phyloP scores from a whole-genome alignment of 2,797 vertebrate species.

The Crocidura indochinensis region DNA sequence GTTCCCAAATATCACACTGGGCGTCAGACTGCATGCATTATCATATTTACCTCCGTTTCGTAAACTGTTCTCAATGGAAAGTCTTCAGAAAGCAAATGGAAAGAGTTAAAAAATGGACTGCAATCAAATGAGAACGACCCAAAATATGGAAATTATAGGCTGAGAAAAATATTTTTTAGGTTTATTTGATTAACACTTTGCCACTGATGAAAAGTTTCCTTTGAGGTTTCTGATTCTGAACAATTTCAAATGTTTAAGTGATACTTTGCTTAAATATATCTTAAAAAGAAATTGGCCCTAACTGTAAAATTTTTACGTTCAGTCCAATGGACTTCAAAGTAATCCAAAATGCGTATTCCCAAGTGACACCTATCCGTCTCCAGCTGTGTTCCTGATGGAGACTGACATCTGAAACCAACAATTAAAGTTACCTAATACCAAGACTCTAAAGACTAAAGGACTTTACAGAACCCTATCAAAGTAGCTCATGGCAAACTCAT shows the following conservation, averaged over 20 bases:
- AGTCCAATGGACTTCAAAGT: constrained; percentile 80
- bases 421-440: constrained; percentile 73
- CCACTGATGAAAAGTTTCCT: constrained; percentile 68
- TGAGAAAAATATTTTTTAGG: constrained; percentile 63
- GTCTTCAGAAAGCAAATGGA: constrained; percentile 1
- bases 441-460: constrained; percentile 70
- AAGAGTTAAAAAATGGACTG: constrained; percentile 52
- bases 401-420: constrained; percentile 74
- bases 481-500: constrained; percentile 43
- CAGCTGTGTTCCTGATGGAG: constrained; percentile 77
- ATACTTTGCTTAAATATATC: constrained; percentile 75
- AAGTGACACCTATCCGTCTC: constrained; percentile 72
- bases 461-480: constrained; percentile 73
- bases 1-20: not conserved
- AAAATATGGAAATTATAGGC: constrained; percentile 65
- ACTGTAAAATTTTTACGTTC: constrained; percentile 80
- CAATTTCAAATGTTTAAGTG: constrained; percentile 78
- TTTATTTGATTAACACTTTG: constrained; percentile 82
- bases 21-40: not conserved
- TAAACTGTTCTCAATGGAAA: not conserved
- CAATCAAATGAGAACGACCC: constrained; percentile 37
- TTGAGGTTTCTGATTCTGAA: constrained; percentile 76
- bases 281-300: constrained; percentile 77
- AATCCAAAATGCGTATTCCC: constrained; percentile 77
- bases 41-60: not conserved